Base-by-base conservation (phyloP, 2,797 vertebrate species). In the Chanos chanos region DNA sequence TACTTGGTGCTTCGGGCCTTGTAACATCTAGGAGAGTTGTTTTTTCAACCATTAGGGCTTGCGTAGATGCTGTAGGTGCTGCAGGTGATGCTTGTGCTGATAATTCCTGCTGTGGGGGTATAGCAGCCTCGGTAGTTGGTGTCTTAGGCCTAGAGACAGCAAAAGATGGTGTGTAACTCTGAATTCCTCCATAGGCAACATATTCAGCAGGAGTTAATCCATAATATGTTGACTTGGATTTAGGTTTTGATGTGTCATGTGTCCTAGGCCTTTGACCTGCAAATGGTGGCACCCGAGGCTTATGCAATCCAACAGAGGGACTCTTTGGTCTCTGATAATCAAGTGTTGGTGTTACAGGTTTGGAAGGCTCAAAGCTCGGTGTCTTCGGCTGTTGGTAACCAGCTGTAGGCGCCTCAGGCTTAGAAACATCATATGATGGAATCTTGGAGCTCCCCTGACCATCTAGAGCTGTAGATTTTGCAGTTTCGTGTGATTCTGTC, bases 191-290 rank as follows among this genome's bases (percentile, higher is more conserved):
- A 10, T 86, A 70, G 64, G 89, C 86, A 36, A 83, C 74, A 65
- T 89, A 88, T 74, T 86, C 88, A 67, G 83, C 80, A 0, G 88
- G 87, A 15, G 85, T 90, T 68, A 90, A 66, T 56, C 87, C 89
- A 57, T 86, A 86, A 68, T 90, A 89, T 52, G 55, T 34, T 47
- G 84, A 77, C 74, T 76, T 87, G 15, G 74, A 41, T 67, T 78
- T 86, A 12, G 71, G 74, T 71, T 73, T 61, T 16, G 77, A 87
- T 67, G 84, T n/a, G n/a, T n/a, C n/a, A n/a, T n/a, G 84, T 5
- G 85, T 86, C 81, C 77, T 87, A 45, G 85, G 83, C 73, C 85
- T 89, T 66, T 83, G 81, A 57, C 81, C 75, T 51, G 59, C 68
- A 56, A 72, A 44, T 34, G 75, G 66, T 30, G 85, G 78, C 9